Evolutionary conservation across 2,797 vertebrate species (phyloP).

Genomic region (Oreonectes daqikongensis): DNA sequence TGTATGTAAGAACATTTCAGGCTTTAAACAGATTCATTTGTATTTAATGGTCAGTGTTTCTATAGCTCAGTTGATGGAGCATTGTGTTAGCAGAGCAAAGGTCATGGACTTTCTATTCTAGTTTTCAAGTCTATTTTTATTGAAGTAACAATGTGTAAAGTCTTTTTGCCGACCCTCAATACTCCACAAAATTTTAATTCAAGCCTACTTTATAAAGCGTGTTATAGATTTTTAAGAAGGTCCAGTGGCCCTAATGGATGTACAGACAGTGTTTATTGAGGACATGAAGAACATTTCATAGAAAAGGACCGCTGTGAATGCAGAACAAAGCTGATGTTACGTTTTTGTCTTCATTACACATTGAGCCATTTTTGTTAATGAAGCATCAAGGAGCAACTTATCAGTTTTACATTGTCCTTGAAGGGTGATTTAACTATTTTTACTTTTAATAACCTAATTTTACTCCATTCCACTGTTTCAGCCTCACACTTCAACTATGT

Average conservation of each 20-base stretch:
- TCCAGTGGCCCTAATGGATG: neutral
- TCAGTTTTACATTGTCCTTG: neutral
- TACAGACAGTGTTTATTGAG: neutral
- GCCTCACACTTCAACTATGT: no score
- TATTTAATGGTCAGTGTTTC: no score
- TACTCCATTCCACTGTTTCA: no score
- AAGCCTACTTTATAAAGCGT: neutral
- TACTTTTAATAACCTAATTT: neutral
- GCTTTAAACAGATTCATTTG: neutral
- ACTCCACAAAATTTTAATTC: neutral
- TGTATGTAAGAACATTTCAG: neutral
- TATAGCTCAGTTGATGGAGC: no score
- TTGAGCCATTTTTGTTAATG: neutral
- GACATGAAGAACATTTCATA: neutral
- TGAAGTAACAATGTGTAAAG: neutral
- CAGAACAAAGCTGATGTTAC: neutral
- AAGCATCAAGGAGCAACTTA: neutral
- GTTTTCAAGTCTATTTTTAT: no score
- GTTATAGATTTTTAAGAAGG: neutral
- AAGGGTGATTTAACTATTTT: neutral
- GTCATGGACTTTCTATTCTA: no score
- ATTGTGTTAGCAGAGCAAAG: no score
- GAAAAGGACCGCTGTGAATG: neutral
- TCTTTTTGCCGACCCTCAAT: constrained; percentile 4
- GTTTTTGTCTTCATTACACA: neutral